These are phyloP conservation scores for Eupithecia dodoneata DNA, from an alignment of 2,888 invertebrate species.

Conservation along the genomic window DNA sequence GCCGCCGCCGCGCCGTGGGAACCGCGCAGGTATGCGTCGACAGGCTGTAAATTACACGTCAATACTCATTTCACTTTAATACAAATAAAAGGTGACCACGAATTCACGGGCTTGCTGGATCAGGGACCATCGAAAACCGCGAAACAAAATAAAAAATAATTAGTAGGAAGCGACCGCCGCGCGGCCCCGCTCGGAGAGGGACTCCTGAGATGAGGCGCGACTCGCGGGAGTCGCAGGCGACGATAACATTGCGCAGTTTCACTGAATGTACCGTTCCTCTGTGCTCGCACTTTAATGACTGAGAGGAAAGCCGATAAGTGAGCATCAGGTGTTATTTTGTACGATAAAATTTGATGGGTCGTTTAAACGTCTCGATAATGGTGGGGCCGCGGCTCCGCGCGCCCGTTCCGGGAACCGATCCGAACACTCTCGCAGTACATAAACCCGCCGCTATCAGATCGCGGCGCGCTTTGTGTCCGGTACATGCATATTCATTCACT, in stretches of 20 bases:
- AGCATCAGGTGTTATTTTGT: conserved; percentile 11
- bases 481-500: conserved; percentile 37
- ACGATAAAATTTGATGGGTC: conserved; percentile 6
- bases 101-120: not conserved
- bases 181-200: not conserved
- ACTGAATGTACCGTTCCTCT: not conserved
- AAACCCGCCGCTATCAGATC: conserved; percentile 27
- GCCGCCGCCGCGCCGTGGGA: conserved; percentile 3
- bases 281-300: not conserved
- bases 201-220: too few species aligned
- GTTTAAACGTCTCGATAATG: conserved; percentile 4
- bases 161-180: not conserved
- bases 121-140: not conserved
- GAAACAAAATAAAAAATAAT: not conserved
- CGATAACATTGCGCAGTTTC: not conserved
- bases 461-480: conserved; percentile 29
- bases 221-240: too few species aligned
- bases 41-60: conserved; percentile 5
- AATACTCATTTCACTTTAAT: conserved; percentile 9
- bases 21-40: not conserved
- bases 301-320: not conserved
- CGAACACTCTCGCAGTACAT: conserved; percentile 19
- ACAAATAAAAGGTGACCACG: not conserved
- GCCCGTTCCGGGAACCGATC: conserved; percentile 3
- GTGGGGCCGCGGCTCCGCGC: conserved; percentile 11